A percentile compares a stretch with the other conserved stretches of the same genome.
phyloP scores from a whole-genome alignment of 2,888 invertebrate species.

The Agrochola lychnidis region DNA sequence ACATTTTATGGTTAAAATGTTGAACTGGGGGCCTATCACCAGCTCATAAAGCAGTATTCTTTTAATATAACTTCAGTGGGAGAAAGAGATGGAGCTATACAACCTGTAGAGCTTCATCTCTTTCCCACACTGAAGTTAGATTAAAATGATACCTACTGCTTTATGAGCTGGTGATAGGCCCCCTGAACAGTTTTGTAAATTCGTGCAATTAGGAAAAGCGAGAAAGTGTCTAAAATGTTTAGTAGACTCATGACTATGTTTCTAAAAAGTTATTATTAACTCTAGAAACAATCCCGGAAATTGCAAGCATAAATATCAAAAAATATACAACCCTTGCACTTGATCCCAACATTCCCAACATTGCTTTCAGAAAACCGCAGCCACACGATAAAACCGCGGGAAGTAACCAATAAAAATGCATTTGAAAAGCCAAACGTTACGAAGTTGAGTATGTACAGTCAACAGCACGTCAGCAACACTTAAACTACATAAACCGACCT shows the following conservation, averaged over 20 bases:
- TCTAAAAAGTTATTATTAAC: not conserved
- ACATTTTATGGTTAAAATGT: not conserved
- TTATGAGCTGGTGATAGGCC: too few species aligned
- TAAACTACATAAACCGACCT: not conserved
- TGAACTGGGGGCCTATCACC: too few species aligned
- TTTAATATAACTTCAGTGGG: too few species aligned
- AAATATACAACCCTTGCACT: constrained; percentile 17
- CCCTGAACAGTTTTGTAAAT: not conserved
- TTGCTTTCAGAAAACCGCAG: constrained; percentile 28
- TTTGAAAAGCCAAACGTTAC: constrained; percentile 45
- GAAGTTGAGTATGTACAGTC: constrained; percentile 21
- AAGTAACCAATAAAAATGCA: constrained; percentile 57
- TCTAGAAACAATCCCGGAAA: constrained; percentile 1
- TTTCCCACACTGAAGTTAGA: too few species aligned
- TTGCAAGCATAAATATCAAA: constrained; percentile 1
- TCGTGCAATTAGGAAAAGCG: not conserved
- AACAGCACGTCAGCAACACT: not conserved
- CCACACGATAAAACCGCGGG: constrained; percentile 32
- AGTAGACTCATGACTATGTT: not conserved
- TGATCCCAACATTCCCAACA: constrained; percentile 13
- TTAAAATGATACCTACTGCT: too few species aligned
- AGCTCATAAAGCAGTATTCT: too few species aligned
- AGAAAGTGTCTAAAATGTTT: not conserved
- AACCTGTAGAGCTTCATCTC: too few species aligned
- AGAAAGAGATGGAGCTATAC: too few species aligned